phyloP scores from a whole-genome alignment of 2,797 vertebrate species.

The Protosalanx chinensis region DNA sequence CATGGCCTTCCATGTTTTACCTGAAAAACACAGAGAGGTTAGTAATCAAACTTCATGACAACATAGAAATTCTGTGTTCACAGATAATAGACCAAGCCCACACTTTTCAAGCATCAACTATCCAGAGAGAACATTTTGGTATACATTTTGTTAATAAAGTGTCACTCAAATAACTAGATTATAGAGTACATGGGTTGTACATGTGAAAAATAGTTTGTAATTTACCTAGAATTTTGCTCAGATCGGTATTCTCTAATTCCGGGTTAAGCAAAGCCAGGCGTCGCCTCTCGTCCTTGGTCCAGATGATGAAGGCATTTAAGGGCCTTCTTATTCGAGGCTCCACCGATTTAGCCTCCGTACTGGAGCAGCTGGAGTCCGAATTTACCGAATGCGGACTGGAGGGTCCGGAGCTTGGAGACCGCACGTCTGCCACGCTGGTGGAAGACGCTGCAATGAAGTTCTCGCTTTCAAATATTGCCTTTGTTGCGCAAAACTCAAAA shows the following conservation, averaged over 20 bases:
- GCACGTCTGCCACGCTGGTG: slow-evolving; percentile 35
- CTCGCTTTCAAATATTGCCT: slow-evolving; percentile 38
- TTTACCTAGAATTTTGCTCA: slow-evolving; percentile 82
- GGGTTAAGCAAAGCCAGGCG: slow-evolving; percentile 79
- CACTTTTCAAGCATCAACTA: background rate
- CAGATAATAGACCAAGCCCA: background rate
- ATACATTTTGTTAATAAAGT: background rate
- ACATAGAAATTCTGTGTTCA: no score
- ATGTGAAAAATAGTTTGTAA: background rate
- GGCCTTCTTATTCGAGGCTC: slow-evolving; percentile 75
- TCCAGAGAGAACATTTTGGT: no score
- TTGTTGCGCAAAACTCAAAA: slow-evolving; percentile 48
- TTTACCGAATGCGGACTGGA: slow-evolving; percentile 70
- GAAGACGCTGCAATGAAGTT: slow-evolving; percentile 24
- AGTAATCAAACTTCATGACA: background rate
- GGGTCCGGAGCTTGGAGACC: slow-evolving; percentile 54
- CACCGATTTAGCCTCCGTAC: slow-evolving; percentile 64
- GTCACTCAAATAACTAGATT: background rate
- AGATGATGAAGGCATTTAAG: slow-evolving; percentile 82
- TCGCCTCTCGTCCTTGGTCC: slow-evolving; percentile 81
- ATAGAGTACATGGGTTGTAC: background rate
- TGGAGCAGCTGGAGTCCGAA: slow-evolving; percentile 73
- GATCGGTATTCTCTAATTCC: slow-evolving; percentile 79
- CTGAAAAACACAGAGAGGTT: slow-evolving; percentile 56
- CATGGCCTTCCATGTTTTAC: slow-evolving; percentile 92